phyloP scores from a whole-genome alignment of 2,113 vertebrate species.

The Collichthys lucidus region DNA sequence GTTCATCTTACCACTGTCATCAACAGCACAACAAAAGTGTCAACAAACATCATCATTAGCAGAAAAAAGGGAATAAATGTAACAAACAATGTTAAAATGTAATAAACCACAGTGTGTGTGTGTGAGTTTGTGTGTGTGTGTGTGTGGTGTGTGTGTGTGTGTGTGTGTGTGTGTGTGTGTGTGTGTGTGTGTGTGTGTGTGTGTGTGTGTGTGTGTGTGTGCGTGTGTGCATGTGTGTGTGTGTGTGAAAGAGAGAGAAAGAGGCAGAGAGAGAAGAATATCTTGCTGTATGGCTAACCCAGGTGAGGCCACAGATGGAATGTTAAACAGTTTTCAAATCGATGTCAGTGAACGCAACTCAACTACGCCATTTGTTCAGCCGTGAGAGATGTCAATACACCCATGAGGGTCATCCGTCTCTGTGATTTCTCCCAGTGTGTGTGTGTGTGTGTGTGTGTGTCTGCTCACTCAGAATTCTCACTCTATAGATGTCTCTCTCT shows the following conservation, averaged over 20 bases:
- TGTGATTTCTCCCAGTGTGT: conserved; percentile 88
- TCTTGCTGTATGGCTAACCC: conserved; percentile 89
- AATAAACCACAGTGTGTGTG: conserved; percentile 4
- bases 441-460: conserved; percentile 3
- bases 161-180: conserved; percentile 14
- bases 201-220: conserved; percentile 9
- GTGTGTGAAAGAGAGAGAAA: not conserved
- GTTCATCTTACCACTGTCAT: conserved; percentile 8
- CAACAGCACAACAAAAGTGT: not conserved
- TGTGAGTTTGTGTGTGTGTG: conserved; percentile 23
- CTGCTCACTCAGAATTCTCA: conserved; percentile 3
- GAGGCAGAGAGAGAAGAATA: conserved; percentile 3
- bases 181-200: conserved; percentile 22
- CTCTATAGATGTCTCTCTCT: conserved; percentile 11
- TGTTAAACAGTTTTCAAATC: conserved; percentile 93
- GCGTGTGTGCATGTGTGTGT: not conserved
- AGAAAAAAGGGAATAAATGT: not conserved
- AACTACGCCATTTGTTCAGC: conserved; percentile 98
- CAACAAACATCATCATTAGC: not conserved
- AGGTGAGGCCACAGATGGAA: conserved; percentile 89
- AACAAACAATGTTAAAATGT: conserved; percentile 4
- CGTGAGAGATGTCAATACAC: conserved; percentile 98
- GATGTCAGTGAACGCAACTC: conserved; percentile 97
- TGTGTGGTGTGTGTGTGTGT: conserved; percentile 8
- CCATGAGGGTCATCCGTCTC: conserved; percentile 98